phyloP scores from a whole-genome alignment of 2,113 vertebrate genomes.

The Pelobates fuscus region DNA sequence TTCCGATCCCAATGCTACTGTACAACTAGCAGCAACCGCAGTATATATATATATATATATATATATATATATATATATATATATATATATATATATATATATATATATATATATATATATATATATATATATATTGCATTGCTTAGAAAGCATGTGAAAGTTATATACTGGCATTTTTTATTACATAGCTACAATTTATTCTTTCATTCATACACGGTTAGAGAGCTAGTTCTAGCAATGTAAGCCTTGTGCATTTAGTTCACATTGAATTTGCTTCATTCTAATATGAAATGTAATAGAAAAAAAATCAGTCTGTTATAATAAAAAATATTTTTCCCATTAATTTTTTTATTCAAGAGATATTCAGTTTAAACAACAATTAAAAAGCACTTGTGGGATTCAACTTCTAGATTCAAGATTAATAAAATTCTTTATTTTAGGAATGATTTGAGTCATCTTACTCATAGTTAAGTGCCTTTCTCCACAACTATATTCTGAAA shows the following conservation, averaged over 20 bases:
- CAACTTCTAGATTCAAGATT: constrained; percentile 26
- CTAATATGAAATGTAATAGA: constrained; percentile 3
- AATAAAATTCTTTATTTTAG: constrained; percentile 42
- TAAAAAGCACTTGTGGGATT: constrained; percentile 21
- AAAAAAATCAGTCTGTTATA: background rate
- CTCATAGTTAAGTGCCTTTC: constrained; percentile 32
- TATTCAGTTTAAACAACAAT: constrained; percentile 1
- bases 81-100: too few species aligned
- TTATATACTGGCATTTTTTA: too few species aligned
- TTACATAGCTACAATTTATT: background rate
- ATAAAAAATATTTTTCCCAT: background rate
- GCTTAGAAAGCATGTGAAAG: too few species aligned
- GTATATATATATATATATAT: too few species aligned
- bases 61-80: too few species aligned
- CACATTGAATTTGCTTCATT: constrained; percentile 10
- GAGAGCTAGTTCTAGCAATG: constrained; percentile 24
- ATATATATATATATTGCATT: too few species aligned
- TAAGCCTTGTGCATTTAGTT: constrained; percentile 15
- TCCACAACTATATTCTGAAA: constrained; percentile 35
- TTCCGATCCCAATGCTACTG: too few species aligned
- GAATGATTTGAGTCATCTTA: constrained; percentile 21
- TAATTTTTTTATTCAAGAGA: constrained; percentile 2
- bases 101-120: too few species aligned
- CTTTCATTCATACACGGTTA: constrained; percentile 22
- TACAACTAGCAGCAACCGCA: too few species aligned